phyloP scores from a whole-genome alignment of 2,113 vertebrate species.

The Agapornis roseicollis region DNA sequence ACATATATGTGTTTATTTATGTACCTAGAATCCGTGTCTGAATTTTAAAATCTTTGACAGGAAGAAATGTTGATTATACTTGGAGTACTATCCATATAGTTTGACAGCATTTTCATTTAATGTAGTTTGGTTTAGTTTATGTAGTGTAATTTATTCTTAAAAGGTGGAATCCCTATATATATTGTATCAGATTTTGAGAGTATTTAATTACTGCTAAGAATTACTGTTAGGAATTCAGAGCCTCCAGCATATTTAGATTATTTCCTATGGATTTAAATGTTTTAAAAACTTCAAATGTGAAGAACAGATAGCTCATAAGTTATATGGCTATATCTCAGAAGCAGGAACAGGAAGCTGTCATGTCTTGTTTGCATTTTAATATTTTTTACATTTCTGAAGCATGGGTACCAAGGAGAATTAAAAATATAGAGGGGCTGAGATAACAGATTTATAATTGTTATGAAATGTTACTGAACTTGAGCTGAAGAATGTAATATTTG shows the following conservation, averaged over 20 bases:
- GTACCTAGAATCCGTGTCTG: background rate
- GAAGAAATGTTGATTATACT: background rate
- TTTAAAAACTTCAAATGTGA: background rate
- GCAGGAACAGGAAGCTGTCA: background rate
- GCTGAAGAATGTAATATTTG: background rate
- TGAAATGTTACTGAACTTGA: background rate
- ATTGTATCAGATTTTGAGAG: background rate
- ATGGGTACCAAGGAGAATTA: background rate
- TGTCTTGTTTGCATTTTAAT: background rate
- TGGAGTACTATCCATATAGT: fast-evolving
- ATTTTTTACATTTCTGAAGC: background rate
- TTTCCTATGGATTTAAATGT: background rate
- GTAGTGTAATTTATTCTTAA: background rate
- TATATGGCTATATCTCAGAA: background rate
- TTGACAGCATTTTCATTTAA: background rate
- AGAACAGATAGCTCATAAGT: background rate
- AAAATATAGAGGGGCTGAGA: background rate
- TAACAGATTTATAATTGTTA: background rate
- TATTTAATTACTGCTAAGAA: background rate
- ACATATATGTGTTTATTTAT: background rate
- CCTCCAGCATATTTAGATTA: background rate
- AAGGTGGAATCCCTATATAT: background rate
- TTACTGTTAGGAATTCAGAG: background rate
- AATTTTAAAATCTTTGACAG: background rate
- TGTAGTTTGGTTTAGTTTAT: background rate